A percentile compares a stretch with the other conserved stretches of the same genome.
Conservation (phyloP, 2,113 vertebrate genomes). For the Ascaphus truei region DNA sequence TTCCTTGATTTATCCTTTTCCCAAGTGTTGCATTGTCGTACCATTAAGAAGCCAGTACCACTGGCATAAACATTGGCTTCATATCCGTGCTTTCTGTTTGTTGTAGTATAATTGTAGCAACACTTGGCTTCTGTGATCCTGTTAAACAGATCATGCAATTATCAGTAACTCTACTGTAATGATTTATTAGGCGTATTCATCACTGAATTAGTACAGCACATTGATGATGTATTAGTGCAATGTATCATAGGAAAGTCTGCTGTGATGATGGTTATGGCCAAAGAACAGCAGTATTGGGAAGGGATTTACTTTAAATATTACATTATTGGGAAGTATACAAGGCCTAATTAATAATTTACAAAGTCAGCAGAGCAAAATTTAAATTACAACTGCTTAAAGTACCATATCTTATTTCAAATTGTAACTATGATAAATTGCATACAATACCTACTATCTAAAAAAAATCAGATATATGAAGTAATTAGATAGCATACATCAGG, state of each 20-base stretch:
- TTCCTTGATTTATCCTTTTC: no score
- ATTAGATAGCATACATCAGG: no score
- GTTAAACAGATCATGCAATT: constrained; percentile 5
- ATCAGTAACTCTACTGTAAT: not conserved
- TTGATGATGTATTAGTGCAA: constrained; percentile 11
- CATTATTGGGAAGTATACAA: not conserved
- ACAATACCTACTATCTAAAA: no score
- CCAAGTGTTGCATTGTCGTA: no score
- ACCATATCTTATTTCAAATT: no score
- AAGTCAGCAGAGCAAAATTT: not conserved
- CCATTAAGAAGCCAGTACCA: no score
- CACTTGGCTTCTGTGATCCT: not conserved
- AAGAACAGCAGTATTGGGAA: not conserved
- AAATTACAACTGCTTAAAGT: no score
- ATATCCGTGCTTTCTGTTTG: not conserved
- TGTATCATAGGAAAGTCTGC: constrained; percentile 6
- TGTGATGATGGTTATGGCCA: constrained; percentile 8
- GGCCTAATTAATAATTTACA: constrained; percentile 6
- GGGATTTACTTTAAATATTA: constrained; percentile 6
- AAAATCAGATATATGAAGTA: no score
- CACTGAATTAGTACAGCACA: not conserved
- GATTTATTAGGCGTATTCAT: constrained; percentile 6
- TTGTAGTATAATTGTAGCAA: not conserved
- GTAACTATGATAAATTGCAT: no score
- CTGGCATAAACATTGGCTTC: no score